A percentile compares a stretch with the other conserved stretches of the same genome.
Conservation (phyloP, 1,140 invertebrate species). For the Saccostrea echinata region DNA sequence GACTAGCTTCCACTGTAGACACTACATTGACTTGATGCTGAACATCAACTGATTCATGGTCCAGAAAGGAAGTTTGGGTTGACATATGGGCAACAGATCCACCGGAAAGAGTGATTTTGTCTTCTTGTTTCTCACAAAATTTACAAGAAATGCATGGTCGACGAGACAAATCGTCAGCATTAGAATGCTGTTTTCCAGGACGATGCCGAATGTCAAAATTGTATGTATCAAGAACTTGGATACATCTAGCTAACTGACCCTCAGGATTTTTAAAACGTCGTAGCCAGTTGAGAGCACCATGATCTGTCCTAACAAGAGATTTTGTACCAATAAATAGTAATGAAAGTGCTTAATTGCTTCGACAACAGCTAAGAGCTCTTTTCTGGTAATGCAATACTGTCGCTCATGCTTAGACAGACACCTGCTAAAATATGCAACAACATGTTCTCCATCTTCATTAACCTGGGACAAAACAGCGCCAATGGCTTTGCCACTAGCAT, state of each 20-base stretch:
- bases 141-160: no score
- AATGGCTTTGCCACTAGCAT: constrained; percentile 77
- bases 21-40: background rate
- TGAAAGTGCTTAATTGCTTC: constrained; percentile 38
- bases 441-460: background rate
- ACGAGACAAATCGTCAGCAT: constrained; percentile 13
- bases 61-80: background rate
- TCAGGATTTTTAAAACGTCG: no score
- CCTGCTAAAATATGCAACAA: constrained; percentile 10
- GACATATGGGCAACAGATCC: background rate
- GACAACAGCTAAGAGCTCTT: constrained; percentile 6
- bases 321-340: constrained; percentile 21
- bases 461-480: constrained; percentile 63
- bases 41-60: background rate
- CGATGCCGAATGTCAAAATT: constrained; percentile 5
- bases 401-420: background rate
- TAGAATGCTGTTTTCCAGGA: constrained; percentile 10
- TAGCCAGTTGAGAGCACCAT: no score
- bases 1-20: background rate
- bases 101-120: no score
- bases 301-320: constrained; percentile 19
- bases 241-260: constrained; percentile 56
- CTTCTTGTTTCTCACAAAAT: no score
- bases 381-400: constrained; percentile 18
- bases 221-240: constrained; percentile 58